These are phyloP conservation scores for Paradoxurus hermaphroditus DNA, from an alignment of 2,113 vertebrate species.

Conservation along the genomic window DNA sequence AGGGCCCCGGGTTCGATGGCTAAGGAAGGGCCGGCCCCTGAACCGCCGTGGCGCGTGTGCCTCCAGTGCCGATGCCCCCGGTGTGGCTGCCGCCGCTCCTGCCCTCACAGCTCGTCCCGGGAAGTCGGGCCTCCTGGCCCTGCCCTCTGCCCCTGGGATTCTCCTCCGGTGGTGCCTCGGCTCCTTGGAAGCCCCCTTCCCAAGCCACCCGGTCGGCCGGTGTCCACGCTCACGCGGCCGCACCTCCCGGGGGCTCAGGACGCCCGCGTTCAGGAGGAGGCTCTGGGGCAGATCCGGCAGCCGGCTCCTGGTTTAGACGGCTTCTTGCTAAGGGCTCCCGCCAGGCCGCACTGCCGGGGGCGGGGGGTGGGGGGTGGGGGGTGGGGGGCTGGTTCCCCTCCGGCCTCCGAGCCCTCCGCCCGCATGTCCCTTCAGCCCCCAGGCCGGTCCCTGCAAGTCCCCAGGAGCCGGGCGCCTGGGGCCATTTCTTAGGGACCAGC, in stretches of 20 bases:
- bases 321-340: background rate
- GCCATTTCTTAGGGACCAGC: background rate
- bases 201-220: fast-evolving
- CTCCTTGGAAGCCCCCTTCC: too few relatives aligned
- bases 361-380: too few relatives aligned
- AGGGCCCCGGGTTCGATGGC: background rate
- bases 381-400: fast-evolving
- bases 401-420: background rate
- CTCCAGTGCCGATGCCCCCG: fast-evolving
- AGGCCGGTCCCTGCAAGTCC: fast-evolving
- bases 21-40: background rate
- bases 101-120: background rate
- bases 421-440: background rate
- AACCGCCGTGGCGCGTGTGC: fast-evolving
- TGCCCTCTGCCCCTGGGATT: background rate
- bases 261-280: fast-evolving
- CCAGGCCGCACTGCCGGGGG: background rate
- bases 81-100: background rate
- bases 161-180: background rate
- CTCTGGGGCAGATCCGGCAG: background rate
- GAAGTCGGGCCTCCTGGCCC: background rate
- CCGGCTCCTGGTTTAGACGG: background rate
- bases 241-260: background rate
- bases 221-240: background rate
- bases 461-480: fast-evolving